Evolutionary conservation across 1,140 invertebrate genomes (phyloP).

Genomic region (Augochlora pura): DNA sequence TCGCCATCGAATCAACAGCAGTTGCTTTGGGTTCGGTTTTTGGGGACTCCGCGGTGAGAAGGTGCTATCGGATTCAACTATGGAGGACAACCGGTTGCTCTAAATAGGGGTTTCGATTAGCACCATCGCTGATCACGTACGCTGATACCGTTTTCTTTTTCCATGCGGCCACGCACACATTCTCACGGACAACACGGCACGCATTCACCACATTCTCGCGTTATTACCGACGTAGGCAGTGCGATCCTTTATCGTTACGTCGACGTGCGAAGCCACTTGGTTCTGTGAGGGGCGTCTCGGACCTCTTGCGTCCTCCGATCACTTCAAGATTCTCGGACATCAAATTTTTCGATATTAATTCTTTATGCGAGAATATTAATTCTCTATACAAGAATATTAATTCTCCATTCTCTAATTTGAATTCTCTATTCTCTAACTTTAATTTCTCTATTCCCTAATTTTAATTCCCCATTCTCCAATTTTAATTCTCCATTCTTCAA

Average conservation of each 20-base stretch:
- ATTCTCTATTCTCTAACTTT: too few species aligned
- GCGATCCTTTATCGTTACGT: slow-evolving; percentile 58
- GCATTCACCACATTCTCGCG: slow-evolving; percentile 32
- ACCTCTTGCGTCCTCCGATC: slow-evolving; percentile 14
- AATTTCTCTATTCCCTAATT: too few species aligned
- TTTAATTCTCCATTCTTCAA: too few species aligned
- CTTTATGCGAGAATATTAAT: too few species aligned
- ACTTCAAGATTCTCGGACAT: too few species aligned
- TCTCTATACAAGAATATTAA: too few species aligned
- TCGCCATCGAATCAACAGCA: not conserved
- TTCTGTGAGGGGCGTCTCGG: slow-evolving; percentile 46
- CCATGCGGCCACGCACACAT: slow-evolving; percentile 29
- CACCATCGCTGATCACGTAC: slow-evolving; percentile 58
- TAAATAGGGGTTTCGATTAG: slow-evolving; percentile 56
- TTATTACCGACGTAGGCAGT: slow-evolving; percentile 53
- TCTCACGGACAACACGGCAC: slow-evolving; percentile 25
- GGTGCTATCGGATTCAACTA: slow-evolving; percentile 9
- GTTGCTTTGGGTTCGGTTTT: not conserved
- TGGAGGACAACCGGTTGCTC: slow-evolving; percentile 7
- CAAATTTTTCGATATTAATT: too few species aligned
- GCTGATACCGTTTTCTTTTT: slow-evolving; percentile 28
- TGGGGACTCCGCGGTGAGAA: not conserved
- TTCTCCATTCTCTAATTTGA: too few species aligned
- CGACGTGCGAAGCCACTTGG: slow-evolving; percentile 53
- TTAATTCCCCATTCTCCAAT: too few species aligned